Conservation (phyloP, 2,888 invertebrate genomes). For the Cancer borealis region DNA sequence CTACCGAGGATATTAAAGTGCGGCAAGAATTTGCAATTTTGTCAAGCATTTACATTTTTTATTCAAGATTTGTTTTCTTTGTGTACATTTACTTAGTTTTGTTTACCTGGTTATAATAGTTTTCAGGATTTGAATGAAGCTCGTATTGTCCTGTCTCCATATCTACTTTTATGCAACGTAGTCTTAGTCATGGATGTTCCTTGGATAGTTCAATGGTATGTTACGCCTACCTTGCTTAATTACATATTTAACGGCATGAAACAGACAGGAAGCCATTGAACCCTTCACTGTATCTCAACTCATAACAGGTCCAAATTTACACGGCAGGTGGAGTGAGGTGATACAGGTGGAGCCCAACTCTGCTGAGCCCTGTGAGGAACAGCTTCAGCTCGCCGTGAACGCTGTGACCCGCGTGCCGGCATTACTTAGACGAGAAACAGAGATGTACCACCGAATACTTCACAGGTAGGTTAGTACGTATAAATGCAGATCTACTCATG, state of each 20-base stretch:
- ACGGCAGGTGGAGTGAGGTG: conserved; percentile 1
- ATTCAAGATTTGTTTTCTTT: no score
- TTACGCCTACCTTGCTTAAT: not conserved
- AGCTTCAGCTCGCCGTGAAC: not conserved
- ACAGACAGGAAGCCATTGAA: not conserved
- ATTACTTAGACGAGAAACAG: not conserved
- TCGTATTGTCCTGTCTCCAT: no score
- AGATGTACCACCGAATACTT: not conserved
- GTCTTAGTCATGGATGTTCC: no score
- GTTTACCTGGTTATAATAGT: no score
- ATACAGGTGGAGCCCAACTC: not conserved
- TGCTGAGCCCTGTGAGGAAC: not conserved
- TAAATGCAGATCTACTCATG: not conserved
- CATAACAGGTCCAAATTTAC: not conserved
- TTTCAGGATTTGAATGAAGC: no score
- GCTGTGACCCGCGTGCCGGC: not conserved
- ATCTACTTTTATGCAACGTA: no score
- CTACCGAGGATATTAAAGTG: conserved; percentile 68
- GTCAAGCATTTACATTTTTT: no score
- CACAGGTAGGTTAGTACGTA: not conserved
- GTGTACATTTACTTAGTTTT: no score
- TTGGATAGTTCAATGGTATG: no score
- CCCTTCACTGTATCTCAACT: not conserved
- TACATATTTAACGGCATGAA: not conserved
- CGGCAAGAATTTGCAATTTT: no score